phyloP scores from a whole-genome alignment of 2,113 vertebrate species.

The Hyaena hyaena region DNA sequence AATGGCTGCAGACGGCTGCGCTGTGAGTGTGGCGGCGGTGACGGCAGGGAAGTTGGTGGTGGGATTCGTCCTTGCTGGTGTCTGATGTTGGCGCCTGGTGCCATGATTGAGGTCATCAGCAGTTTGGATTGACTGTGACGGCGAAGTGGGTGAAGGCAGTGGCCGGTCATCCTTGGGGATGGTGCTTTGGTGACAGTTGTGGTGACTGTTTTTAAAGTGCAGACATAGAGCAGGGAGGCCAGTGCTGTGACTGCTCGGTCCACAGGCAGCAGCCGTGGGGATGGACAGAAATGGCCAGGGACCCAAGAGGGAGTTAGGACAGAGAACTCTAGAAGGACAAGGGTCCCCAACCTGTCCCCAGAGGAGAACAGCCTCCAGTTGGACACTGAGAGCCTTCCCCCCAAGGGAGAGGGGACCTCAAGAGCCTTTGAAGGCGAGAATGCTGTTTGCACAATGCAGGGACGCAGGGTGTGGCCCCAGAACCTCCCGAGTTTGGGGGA shows the following conservation, averaged over 20 bases:
- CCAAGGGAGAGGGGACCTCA: background rate
- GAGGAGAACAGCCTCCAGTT: background rate
- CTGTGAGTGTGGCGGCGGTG: rapidly evolving
- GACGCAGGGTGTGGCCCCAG: background rate
- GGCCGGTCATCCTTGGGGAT: background rate
- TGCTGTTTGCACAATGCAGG: background rate
- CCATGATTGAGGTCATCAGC: too few species aligned
- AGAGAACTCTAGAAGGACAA: background rate
- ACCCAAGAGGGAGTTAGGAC: background rate
- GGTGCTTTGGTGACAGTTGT: background rate
- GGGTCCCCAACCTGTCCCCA: background rate
- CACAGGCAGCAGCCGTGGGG: background rate
- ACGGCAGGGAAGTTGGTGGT: background rate
- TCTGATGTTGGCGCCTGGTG: background rate
- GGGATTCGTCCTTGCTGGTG: too few species aligned
- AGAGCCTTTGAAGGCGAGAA: background rate
- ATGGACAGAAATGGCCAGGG: background rate
- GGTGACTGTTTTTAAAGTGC: background rate
- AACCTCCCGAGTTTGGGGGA: too few species aligned
- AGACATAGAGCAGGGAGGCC: background rate
- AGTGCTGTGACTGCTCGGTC: background rate
- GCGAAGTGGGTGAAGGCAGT: background rate
- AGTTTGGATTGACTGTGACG: background rate
- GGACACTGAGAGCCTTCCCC: background rate
- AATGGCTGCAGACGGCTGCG: background rate